phyloP scores from a whole-genome alignment of 1,140 invertebrate genomes.

The Zaprionus vittiger region DNA sequence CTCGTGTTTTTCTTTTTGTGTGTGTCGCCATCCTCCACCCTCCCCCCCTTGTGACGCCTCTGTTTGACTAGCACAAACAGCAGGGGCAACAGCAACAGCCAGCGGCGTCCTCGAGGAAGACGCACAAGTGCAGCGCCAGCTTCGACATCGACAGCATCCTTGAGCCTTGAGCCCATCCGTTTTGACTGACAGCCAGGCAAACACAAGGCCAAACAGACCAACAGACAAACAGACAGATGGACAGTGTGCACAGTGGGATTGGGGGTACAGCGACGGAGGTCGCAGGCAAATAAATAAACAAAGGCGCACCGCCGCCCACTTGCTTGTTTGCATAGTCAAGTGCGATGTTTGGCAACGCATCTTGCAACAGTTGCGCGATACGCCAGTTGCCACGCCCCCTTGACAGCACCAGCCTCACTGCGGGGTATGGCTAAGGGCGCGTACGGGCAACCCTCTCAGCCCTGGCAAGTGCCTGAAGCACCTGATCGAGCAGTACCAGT shows the following conservation, averaged over 20 bases:
- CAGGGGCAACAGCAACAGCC: slow-evolving; percentile 22
- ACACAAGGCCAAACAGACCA: slow-evolving; percentile 44
- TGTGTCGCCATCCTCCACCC: not conserved
- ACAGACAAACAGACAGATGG: slow-evolving; percentile 13
- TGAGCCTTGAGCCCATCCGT: slow-evolving; percentile 54
- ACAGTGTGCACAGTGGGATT: slow-evolving; percentile 9
- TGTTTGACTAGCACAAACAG: slow-evolving; percentile 70
- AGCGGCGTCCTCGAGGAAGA: slow-evolving; percentile 49
- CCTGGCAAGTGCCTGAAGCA: not conserved
- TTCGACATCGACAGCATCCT: slow-evolving; percentile 52
- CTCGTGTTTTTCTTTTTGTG: slow-evolving; percentile 24
- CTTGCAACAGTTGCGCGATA: slow-evolving; percentile 41
- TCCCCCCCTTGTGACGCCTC: not conserved
- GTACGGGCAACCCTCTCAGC: not conserved
- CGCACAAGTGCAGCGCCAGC: slow-evolving; percentile 60
- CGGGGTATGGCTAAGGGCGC: no score
- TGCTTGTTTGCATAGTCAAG: slow-evolving; percentile 78
- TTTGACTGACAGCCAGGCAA: slow-evolving; percentile 71
- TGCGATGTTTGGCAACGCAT: slow-evolving; percentile 65
- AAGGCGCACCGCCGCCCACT: slow-evolving; percentile 44
- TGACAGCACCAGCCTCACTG: not conserved
- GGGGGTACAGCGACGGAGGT: not conserved
- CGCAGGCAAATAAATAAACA: slow-evolving; percentile 73
- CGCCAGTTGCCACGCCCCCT: not conserved
- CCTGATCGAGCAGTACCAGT: not conserved